Evolutionary conservation across 2,113 vertebrate species (phyloP), one percentile per base, ranked within the genome.

Genomic region (Malurus cyaneus): DNA sequence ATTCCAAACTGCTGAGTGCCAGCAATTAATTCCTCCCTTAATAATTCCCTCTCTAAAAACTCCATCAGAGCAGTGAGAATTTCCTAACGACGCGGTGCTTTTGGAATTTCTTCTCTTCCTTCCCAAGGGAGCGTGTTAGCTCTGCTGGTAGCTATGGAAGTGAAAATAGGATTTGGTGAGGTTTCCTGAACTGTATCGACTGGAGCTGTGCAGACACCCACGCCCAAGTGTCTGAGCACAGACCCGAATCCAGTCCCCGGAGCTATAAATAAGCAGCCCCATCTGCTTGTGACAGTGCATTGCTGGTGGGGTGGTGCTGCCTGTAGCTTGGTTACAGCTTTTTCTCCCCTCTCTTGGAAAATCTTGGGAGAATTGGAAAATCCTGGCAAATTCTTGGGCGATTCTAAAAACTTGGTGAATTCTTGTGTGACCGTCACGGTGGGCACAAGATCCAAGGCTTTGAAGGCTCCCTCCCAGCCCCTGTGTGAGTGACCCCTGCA

Each of bases 251-350:
- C 60, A 82, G 85, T 67, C 85, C 47, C 81, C 5, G 2, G 50
- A 83, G 47, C 87, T 97, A 97, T 94, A 96, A 97, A 96, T 95
- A 96, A 91, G 70, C 76, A 83, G 66, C 69, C 50, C 95, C 95
- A 94, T 97, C 95, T 97, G 95, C 64, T 92, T 61, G 84, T 91
- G 84, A 42, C 87, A 92, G 61, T 29, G 78, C 34, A 8, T 66
- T 19, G 41, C 87, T 92, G 76, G 25, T 18, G 19, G 79, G 31
- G 52, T 39, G 36, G 3, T 66, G 70, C 81, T 93, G 93, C 85
- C 56, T 90, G 60, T 80, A 88, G 83, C 88, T 94, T 94, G 80
- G 52, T 80, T 88, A 86, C 64, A 59, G 90, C 56, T 78, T 66
- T 73, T 78, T 46, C 36, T 86, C 52, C 49, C 12, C 34, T 57